Evolutionary conservation across 2,888 invertebrate species (phyloP).

Genomic region (Andrena camellia): DNA sequence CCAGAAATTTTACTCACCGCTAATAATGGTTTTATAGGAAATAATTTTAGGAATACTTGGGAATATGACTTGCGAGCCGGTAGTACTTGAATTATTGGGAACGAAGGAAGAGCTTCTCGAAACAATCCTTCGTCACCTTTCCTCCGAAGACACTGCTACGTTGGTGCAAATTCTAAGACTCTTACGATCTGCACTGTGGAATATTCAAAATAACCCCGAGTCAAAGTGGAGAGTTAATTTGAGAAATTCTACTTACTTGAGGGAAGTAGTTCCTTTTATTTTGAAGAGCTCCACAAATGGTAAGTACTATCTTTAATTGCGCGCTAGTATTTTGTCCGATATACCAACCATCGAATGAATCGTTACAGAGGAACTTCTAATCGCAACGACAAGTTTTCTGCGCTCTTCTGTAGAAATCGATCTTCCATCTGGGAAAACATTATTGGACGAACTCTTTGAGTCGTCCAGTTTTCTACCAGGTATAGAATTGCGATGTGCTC

Average conservation of each 20-base stretch:
- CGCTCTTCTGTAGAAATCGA: constrained; percentile 69
- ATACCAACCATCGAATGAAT: neutral
- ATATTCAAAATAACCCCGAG: constrained; percentile 77
- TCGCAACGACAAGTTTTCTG: constrained; percentile 74
- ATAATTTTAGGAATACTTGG: constrained; percentile 94
- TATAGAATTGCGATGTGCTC: constrained; percentile 44
- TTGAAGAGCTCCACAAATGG: constrained; percentile 84
- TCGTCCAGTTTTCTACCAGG: constrained; percentile 51
- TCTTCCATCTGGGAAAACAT: constrained; percentile 50
- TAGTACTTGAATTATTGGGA: constrained; percentile 87
- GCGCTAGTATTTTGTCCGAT: neutral
- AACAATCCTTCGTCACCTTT: constrained; percentile 87
- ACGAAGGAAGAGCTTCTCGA: constrained; percentile 87
- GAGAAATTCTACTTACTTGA: constrained; percentile 84
- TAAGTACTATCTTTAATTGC: neutral
- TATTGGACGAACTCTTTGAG: constrained; percentile 53
- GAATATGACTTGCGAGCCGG: constrained; percentile 91
- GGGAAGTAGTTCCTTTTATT: constrained; percentile 89
- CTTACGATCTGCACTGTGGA: constrained; percentile 84
- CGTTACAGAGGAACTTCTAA: constrained; percentile 76
- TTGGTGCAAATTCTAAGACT: constrained; percentile 91
- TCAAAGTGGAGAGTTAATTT: constrained; percentile 76
- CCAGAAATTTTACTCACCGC: neutral
- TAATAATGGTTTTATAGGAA: constrained; percentile 86
- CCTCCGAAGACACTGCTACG: constrained; percentile 89